Evolutionary conservation across 2,113 vertebrate genomes (phyloP).

Genomic region (Eulemur macaco): DNA sequence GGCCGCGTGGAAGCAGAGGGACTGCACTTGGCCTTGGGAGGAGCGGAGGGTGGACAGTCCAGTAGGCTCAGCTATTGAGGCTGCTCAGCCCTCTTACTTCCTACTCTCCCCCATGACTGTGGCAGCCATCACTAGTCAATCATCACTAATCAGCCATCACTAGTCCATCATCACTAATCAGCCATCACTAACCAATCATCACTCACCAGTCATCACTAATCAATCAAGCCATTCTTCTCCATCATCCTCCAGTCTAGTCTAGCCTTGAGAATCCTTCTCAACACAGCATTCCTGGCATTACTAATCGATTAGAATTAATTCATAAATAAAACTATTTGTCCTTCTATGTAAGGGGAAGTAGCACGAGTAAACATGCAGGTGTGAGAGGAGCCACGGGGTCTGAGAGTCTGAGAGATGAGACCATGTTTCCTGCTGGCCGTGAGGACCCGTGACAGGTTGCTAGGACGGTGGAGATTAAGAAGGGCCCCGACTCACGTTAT

Average conservation of each 20-base stretch:
- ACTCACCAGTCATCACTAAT: neutral
- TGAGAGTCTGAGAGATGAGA: accelerated
- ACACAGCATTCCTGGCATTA: neutral
- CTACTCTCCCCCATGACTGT: neutral
- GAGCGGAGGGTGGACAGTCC: neutral
- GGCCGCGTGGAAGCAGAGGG: neutral
- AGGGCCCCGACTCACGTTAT: neutral
- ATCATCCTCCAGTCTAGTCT: neutral
- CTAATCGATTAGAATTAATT: neutral
- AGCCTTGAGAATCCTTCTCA: neutral
- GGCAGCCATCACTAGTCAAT: neutral
- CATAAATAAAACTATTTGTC: neutral
- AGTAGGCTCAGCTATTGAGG: neutral
- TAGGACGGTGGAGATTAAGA: neutral
- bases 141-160: neutral
- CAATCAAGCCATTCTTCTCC: neutral
- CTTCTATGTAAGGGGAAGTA: neutral
- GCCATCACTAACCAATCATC: neutral
- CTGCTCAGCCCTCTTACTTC: neutral
- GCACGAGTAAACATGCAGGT: neutral
- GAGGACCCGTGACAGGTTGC: neutral
- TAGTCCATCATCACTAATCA: neutral
- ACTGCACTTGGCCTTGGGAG: accelerated
- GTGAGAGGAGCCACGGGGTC: neutral
- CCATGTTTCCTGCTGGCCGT: neutral